Evolutionary conservation across 2,888 invertebrate genomes (phyloP).

Genomic region (Mesopsocus fuscifrons): DNA sequence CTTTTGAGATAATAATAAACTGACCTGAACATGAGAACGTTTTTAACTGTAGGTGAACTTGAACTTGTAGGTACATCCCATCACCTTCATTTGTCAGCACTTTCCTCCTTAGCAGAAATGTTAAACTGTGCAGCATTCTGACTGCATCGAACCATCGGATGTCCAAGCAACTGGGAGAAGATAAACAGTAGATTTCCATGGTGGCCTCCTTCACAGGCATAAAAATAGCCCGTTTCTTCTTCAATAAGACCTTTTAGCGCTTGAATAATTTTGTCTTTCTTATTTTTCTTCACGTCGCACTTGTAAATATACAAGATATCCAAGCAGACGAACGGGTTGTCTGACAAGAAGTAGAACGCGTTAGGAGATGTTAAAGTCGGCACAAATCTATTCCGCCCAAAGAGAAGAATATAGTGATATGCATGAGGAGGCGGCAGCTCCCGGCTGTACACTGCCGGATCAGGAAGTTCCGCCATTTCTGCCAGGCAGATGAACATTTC

Average conservation of each 20-base stretch:
- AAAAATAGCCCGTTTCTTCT: background rate
- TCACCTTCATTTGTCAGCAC: too few species aligned
- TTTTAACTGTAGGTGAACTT: background rate
- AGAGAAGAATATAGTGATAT: slow-evolving; percentile 2
- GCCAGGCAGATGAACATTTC: background rate
- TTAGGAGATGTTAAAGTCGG: background rate
- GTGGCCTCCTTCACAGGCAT: too few species aligned
- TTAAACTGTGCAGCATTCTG: background rate
- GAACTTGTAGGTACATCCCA: too few species aligned
- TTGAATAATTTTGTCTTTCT: background rate
- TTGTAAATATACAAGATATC: background rate
- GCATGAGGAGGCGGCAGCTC: background rate
- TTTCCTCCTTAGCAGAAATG: too few species aligned
- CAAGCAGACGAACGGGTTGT: background rate
- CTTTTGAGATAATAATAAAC: background rate
- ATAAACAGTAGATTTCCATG: too few species aligned
- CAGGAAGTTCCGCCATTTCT: background rate
- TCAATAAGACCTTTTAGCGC: background rate
- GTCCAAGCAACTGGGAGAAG: background rate
- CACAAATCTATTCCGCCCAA: slow-evolving; percentile 6
- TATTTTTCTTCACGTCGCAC: background rate
- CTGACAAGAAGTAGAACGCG: background rate
- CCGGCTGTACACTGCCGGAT: background rate
- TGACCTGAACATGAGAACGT: background rate
- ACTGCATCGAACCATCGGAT: background rate